Base-by-base conservation (phyloP, 2,797 vertebrate species). In the Tamandua tetradactyla region DNA sequence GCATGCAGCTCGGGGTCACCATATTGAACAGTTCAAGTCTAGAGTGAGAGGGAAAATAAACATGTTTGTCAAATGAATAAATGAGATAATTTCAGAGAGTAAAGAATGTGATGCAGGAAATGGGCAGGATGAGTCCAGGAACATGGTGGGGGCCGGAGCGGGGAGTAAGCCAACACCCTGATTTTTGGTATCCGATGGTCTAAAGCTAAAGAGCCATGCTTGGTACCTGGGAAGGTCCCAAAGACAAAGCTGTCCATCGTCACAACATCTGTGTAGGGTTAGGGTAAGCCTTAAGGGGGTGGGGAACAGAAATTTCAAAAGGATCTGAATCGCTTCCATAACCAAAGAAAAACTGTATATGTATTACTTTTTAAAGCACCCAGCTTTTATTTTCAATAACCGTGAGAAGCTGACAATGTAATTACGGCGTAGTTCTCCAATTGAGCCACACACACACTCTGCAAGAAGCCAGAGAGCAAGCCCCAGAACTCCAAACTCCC, bases 351-450 rank as follows among this genome's bases (percentile, higher is more conserved):
- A 44, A 52, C 44, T 49, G 64, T 49, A 6, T 8, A 35, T 40
- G 37, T 44, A 89, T 89, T 87, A 37, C 61, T 62, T 78, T 79
- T 47, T 69, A 84, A 59, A 88, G 88, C 75, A 68, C 17, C 62
- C 66, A 62, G 91, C 55, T 86, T 92, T 94, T 93, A 87, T 91
- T 94, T 94, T 91, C 88, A 93, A 95, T 93, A 92, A 94, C 74
- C 91, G 69, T 37, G 0, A 91, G 74, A 94, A 83, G 80, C 59
- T 89, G 88, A 92, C 52, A 61, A 75, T 64, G 94, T 80, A 55
- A 96, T 92, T 92, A 83, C 93, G 20, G 30, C n/a, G 0, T 32
- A 78, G 66, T 66, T 91, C 25, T 44, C 93, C 88, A 82, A 95
- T 82, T 90, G 90, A 92, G 87, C 79, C 80, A 44, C 2, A 42